Base-by-base conservation (phyloP, 2,113 vertebrate species). In the Callopanchax toddi region DNA sequence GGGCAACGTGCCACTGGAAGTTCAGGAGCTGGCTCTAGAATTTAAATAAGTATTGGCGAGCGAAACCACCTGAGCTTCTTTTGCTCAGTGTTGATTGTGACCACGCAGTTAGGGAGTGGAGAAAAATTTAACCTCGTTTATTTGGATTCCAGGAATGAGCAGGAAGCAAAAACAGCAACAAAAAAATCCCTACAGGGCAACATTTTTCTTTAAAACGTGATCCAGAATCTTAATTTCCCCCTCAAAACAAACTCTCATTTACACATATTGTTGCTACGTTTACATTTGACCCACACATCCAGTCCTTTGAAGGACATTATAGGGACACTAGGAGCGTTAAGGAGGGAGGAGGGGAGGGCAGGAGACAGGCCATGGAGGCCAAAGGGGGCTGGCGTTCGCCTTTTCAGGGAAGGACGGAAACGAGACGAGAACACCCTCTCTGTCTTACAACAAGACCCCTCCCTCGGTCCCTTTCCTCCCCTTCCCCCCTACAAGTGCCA, bases 371-470 rank as follows among this genome's bases (percentile, higher is more conserved):
- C 48, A 40, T 53, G 55, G 55, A 68, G 68, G 58, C 46, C 26
- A 51, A 15, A 40, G 61, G 55, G 7, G 12, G n/a, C 36, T 4
- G 23, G 13, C 36, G 51, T 76, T 68, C 57, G 69, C 11, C 10
- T 67, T 86, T 89, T 89, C 87, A 90, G 81, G 88, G 81, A 86
- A 82, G 79, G 56, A 66, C 87, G 86, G 87, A 92, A 90, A 89
- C 73, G 59, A 82, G 80, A 76, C 43, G 83, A 90, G 83, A 89
- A 90, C 90, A 89, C 87, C 83, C 86, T 88, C 71, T 83, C 53
- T 69, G 79, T 78, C 83, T 74, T 66, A 54, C 71, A 84, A 75
- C 73, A 79, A 48, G 65, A 53, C 54, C 61, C 69, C 78, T 70
- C 76, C 76, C 61, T 52, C 53, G 22, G 39, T 40, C 56, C 44